Evolutionary conservation across 1,140 invertebrate genomes (phyloP).

Genomic region (Drosophila sechellia): DNA sequence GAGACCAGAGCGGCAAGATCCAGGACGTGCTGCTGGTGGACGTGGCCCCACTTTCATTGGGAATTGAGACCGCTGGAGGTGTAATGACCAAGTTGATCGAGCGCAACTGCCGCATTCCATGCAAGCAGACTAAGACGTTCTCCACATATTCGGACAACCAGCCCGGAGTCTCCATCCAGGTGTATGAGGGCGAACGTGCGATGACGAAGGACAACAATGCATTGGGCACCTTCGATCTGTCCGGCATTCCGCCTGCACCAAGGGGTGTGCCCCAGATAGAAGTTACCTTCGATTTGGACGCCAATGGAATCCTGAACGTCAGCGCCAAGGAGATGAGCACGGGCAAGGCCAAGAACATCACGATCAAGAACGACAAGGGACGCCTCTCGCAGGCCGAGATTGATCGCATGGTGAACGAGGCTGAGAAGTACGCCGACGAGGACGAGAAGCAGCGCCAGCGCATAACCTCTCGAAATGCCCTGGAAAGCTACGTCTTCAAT

Average conservation of each 20-base stretch:
- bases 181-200: slow-evolving; percentile 77
- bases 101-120: slow-evolving; percentile 88
- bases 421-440: slow-evolving; percentile 84
- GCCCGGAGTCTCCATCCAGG: slow-evolving; percentile 89
- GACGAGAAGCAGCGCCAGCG: slow-evolving; percentile 89
- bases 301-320: slow-evolving; percentile 88
- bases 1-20: slow-evolving; percentile 90
- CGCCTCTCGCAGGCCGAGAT: slow-evolving; percentile 92
- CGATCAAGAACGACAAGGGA: slow-evolving; percentile 94
- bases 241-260: slow-evolving; percentile 92
- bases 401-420: slow-evolving; percentile 85
- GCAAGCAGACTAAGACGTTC: slow-evolving; percentile 88
- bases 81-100: slow-evolving; percentile 89
- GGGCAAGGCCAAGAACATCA: slow-evolving; percentile 89
- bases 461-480: slow-evolving; percentile 86
- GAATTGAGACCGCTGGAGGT: slow-evolving; percentile 87
- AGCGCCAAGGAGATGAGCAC: slow-evolving; percentile 86
- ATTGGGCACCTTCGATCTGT: slow-evolving; percentile 91
- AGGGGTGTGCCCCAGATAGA: slow-evolving; percentile 92
- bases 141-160: slow-evolving; percentile 90
- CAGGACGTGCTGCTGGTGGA: slow-evolving; percentile 87
- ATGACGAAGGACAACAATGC: slow-evolving; percentile 92
- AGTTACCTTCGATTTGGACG: slow-evolving; percentile 88
- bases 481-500: slow-evolving; percentile 91
- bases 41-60: slow-evolving; percentile 86